Percentiles rank a stretch among this genome's conserved stretches.
These are phyloP conservation scores for Atherinosoma microstoma DNA, from an alignment of 2,797 vertebrate genomes.

Conservation along the genomic window DNA sequence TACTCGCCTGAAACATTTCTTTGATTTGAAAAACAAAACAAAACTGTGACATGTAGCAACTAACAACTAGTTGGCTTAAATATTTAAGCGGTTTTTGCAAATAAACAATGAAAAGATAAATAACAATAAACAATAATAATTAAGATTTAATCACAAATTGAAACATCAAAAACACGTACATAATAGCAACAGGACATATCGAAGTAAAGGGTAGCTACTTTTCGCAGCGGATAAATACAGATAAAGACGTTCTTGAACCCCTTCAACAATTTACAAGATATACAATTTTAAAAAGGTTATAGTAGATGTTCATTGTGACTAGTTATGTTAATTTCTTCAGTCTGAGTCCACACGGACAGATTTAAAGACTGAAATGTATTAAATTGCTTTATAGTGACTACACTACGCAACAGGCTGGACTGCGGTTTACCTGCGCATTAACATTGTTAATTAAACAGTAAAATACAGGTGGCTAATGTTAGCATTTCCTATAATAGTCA, in stretches of 20 bases:
- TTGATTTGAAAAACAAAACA: not conserved
- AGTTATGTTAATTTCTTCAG: not conserved
- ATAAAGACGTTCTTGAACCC: not conserved
- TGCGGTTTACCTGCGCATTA: not conserved
- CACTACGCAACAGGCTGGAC: not conserved
- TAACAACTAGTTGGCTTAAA: no score
- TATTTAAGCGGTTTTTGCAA: not conserved
- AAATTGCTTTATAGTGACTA: not conserved
- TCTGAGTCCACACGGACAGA: no score
- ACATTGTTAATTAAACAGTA: not conserved
- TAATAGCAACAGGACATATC: not conserved
- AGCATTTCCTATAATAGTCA: conserved; percentile 57
- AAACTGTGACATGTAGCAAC: no score
- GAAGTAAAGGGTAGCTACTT: not conserved
- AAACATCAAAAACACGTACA: not conserved
- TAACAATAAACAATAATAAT: not conserved
- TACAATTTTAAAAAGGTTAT: not conserved
- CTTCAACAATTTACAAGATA: not conserved
- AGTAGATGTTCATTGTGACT: no score
- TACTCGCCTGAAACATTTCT: not conserved
- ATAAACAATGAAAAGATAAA: not conserved
- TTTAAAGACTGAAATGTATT: not conserved
- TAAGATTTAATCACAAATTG: not conserved
- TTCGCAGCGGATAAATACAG: not conserved
- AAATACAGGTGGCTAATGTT: conserved; percentile 35